A percentile compares a stretch with the other conserved stretches of the same genome.
Evolutionary conservation across 2,888 invertebrate species (phyloP).

Genomic region (Drosophila longiperda): DNA sequence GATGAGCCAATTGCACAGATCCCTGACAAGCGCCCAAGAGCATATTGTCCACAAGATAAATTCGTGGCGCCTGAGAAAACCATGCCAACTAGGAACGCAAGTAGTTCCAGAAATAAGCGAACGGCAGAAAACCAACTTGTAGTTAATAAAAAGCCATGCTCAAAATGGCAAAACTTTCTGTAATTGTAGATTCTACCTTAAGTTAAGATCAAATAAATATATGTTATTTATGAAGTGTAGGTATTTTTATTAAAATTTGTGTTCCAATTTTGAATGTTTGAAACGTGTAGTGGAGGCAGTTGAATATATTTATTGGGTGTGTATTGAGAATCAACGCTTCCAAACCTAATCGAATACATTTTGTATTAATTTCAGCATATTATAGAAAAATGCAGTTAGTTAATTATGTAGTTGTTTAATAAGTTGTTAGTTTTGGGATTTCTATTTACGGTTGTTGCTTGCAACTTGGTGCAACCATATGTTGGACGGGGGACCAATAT

Average conservation of each 20-base stretch:
- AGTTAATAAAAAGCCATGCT: constrained; percentile 26
- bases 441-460: constrained; percentile 33
- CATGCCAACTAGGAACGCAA: not conserved
- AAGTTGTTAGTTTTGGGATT: constrained; percentile 51
- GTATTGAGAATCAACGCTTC: constrained; percentile 48
- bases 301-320: constrained; percentile 43
- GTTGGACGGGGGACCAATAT: constrained; percentile 26
- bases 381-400: constrained; percentile 58
- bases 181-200: constrained; percentile 1
- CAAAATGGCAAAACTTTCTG: constrained; percentile 60
- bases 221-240: constrained; percentile 30
- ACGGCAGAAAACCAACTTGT: not conserved
- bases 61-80: not conserved
- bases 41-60: not conserved
- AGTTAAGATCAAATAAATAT: not conserved
- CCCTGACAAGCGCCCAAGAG: not conserved
- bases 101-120: constrained; percentile 21
- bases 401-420: constrained; percentile 47
- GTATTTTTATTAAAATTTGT: constrained; percentile 58
- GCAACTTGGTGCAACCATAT: constrained; percentile 24
- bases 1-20: constrained; percentile 17
- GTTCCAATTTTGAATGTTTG: constrained; percentile 44
- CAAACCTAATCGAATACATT: constrained; percentile 62
- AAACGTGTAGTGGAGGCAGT: constrained; percentile 51
- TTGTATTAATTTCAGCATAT: constrained; percentile 52